Conservation (phyloP, 2,888 invertebrate species). For the Pollenia angustigena region DNA sequence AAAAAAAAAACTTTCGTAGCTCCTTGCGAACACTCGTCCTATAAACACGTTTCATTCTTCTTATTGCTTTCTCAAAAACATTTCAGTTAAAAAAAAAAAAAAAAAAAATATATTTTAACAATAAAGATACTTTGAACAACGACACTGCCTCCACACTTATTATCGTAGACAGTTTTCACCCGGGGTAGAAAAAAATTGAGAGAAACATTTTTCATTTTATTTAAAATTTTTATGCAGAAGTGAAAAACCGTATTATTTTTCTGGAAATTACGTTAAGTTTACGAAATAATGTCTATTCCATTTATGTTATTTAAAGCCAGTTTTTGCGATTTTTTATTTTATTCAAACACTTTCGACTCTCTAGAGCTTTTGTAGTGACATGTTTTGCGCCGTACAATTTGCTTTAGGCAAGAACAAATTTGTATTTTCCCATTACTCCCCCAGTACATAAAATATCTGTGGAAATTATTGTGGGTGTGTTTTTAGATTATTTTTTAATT, state of each 20-base stretch:
- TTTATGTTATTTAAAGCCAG: slow-evolving; percentile 26
- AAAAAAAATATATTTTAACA: background rate
- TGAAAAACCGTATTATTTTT: slow-evolving; percentile 10
- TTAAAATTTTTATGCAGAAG: background rate
- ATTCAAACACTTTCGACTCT: background rate
- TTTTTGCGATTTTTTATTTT: background rate
- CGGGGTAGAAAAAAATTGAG: background rate
- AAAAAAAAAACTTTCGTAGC: background rate
- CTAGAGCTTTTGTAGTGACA: slow-evolving; percentile 52
- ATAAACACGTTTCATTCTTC: background rate
- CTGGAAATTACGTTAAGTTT: background rate
- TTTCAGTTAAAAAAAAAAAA: background rate
- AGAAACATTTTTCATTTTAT: slow-evolving; percentile 20
- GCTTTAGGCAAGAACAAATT: slow-evolving; percentile 31
- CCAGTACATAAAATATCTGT: slow-evolving; percentile 10
- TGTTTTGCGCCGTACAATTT: slow-evolving; percentile 21
- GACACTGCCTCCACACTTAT: background rate
- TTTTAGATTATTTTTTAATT: slow-evolving; percentile 1
- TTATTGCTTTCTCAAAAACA: background rate
- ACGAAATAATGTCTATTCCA: slow-evolving; percentile 15
- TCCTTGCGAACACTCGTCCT: background rate
- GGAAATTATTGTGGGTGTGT: slow-evolving; percentile 2
- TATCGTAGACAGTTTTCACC: slow-evolving; percentile 47
- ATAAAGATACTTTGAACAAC: background rate
- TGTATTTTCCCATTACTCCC: slow-evolving; percentile 17